Percentiles rank a stretch among this genome's conserved stretches.
These are phyloP conservation scores for Channallabes apus DNA, from an alignment of 2,797 vertebrate genomes.

Conservation along the genomic window DNA sequence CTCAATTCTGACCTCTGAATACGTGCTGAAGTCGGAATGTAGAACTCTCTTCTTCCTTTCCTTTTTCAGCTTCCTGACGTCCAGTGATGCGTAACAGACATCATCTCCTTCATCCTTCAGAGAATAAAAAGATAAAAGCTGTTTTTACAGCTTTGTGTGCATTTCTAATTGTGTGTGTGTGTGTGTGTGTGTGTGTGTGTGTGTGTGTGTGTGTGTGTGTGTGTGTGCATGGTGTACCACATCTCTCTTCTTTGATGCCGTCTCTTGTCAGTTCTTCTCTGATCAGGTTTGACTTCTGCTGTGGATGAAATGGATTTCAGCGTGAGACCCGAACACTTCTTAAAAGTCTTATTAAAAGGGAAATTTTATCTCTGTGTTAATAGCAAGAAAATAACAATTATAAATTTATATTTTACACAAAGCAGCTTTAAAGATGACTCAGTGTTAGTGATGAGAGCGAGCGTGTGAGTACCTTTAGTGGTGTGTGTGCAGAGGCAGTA, in stretches of 20 bases:
- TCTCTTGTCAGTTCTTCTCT: neutral
- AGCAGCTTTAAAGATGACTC: too few species aligned
- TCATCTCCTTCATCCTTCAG: constrained; percentile 22
- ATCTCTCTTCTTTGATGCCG: neutral
- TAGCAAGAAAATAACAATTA: too few species aligned
- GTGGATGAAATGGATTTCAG: neutral
- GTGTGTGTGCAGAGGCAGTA: too few species aligned
- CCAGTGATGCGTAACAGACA: constrained; percentile 32
- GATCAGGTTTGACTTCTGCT: neutral
- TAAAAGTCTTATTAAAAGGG: too few species aligned
- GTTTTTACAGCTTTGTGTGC: too few species aligned
- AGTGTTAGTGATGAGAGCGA: too few species aligned
- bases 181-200: neutral
- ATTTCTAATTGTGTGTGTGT: neutral
- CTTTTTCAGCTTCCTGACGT: constrained; percentile 32
- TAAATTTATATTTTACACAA: too few species aligned
- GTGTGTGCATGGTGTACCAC: neutral
- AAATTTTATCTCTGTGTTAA: too few species aligned
- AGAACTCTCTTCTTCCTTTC: neutral
- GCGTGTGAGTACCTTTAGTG: too few species aligned
- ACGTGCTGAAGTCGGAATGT: constrained; percentile 39
- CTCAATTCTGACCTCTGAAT: constrained; percentile 34
- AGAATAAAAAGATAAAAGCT: neutral
- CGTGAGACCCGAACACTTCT: too few species aligned
- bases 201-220: neutral